These are phyloP conservation scores for Acholoe squamosa DNA, from an alignment of 2,888 invertebrate species.

Conservation along the genomic window DNA sequence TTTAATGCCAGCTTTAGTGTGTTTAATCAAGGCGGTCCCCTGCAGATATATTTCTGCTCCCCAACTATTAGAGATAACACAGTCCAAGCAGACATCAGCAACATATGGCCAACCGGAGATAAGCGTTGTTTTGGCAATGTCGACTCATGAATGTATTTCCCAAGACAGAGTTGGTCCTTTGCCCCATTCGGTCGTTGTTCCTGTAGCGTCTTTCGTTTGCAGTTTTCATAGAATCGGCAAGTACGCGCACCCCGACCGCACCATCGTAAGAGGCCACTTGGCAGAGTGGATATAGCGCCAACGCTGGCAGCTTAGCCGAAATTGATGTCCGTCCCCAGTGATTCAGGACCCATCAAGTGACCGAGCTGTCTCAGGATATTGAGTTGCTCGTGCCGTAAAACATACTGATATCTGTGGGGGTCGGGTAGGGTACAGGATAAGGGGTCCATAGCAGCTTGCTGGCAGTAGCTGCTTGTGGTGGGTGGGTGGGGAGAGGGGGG, in stretches of 20 bases:
- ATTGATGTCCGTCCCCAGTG: slow-evolving; percentile 45
- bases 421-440: neutral
- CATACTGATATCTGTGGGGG: slow-evolving; percentile 32
- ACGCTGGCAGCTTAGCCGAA: neutral
- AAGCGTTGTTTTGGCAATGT: neutral
- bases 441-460: neutral
- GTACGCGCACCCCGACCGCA: neutral
- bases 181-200: neutral
- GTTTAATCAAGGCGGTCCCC: neutral
- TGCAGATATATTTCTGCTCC: neutral
- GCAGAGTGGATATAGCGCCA: neutral
- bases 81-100: neutral
- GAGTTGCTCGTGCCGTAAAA: slow-evolving; percentile 34
- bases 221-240: neutral
- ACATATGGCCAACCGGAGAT: neutral
- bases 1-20: neutral
- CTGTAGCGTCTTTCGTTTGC: neutral
- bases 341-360: slow-evolving; percentile 23
- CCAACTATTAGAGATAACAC: neutral
- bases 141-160: neutral
- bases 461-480: neutral
- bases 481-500: neutral
- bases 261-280: neutral
- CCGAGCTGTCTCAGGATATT: slow-evolving; percentile 37
- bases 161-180: neutral